Evolutionary conservation across 2,888 invertebrate genomes (phyloP).

Genomic region (Physocephala rufipes): DNA sequence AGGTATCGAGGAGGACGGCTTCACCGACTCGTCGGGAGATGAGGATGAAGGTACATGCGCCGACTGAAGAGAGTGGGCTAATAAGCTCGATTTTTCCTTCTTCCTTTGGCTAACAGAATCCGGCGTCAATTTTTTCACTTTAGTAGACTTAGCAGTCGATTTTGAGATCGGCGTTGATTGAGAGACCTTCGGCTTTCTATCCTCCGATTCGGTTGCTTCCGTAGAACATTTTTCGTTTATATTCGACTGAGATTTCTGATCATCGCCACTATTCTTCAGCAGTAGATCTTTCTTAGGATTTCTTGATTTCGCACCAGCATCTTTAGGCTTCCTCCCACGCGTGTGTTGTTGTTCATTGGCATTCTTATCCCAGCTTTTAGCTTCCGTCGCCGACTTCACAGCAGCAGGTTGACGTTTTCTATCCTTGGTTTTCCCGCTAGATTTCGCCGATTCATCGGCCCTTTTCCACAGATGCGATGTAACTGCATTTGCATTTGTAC

Average conservation of each 20-base stretch:
- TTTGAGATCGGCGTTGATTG: slow-evolving; percentile 38
- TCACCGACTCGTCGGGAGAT: slow-evolving; percentile 50
- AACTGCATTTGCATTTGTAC: slow-evolving; percentile 55
- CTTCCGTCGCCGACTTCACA: slow-evolving; percentile 29
- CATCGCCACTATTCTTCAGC: slow-evolving; percentile 40
- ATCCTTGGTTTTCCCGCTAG: slow-evolving; percentile 27
- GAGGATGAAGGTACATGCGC: background rate
- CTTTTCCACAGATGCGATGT: slow-evolving; percentile 41
- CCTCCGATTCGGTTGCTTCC: slow-evolving; percentile 4
- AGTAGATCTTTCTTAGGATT: slow-evolving; percentile 28
- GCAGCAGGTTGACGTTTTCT: slow-evolving; percentile 45
- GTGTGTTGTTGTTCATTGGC: slow-evolving; percentile 7
- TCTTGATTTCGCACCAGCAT: slow-evolving; percentile 27
- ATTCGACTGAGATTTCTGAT: background rate
- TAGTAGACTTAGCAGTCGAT: slow-evolving; percentile 43
- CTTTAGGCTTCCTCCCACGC: slow-evolving; percentile 32
- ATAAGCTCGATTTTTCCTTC: slow-evolving; percentile 43
- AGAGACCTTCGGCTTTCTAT: background rate
- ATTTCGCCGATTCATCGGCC: slow-evolving; percentile 46
- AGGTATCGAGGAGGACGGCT: slow-evolving; percentile 51
- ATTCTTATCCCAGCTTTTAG: slow-evolving; percentile 19
- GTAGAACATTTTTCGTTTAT: slow-evolving; percentile 38
- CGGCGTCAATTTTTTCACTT: slow-evolving; percentile 53
- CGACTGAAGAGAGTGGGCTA: background rate
- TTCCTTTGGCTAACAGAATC: slow-evolving; percentile 51